A percentile compares a stretch with the other conserved stretches of the same genome.
Evolutionary conservation across 2,888 invertebrate species (phyloP).

Genomic region (Cephus sareptanus): DNA sequence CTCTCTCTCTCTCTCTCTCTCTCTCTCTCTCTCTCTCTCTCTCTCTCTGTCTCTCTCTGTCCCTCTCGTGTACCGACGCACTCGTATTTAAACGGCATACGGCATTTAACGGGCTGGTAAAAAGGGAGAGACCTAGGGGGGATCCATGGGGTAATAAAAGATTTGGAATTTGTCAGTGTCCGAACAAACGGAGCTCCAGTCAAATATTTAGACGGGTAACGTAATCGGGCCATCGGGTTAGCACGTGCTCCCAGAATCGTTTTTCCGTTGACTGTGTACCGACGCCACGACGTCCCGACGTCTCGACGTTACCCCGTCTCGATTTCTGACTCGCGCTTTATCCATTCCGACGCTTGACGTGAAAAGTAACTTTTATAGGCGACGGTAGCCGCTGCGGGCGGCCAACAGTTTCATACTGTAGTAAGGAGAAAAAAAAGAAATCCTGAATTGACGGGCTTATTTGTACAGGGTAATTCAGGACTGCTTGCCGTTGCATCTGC

Average conservation of each 20-base stretch:
- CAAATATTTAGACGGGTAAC: slow-evolving; percentile 5
- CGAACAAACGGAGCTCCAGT: not conserved
- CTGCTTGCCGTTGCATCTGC: slow-evolving; percentile 37
- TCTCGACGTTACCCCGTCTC: not conserved
- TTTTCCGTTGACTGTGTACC: not conserved
- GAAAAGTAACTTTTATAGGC: slow-evolving; percentile 2
- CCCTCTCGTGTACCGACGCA: not conserved
- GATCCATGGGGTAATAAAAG: not conserved
- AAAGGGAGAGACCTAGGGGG: not conserved
- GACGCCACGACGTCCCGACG: not conserved
- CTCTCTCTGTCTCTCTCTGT: not conserved
- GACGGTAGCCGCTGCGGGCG: not conserved
- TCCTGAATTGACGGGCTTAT: slow-evolving; percentile 29
- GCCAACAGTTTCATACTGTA: not conserved
- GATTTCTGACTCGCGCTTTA: slow-evolving; percentile 1
- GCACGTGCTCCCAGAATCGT: slow-evolving; percentile 1
- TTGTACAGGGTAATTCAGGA: slow-evolving; percentile 39
- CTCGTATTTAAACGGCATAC: not conserved
- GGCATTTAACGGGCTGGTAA: not conserved
- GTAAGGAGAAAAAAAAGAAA: not conserved
- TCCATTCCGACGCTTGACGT: slow-evolving; percentile 1
- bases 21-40: no score
- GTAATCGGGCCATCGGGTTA: not conserved
- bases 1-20: no score
- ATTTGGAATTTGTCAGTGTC: slow-evolving; percentile 6